phyloP scores from a whole-genome alignment of 2,113 vertebrate species.

The Spea bombifrons region DNA sequence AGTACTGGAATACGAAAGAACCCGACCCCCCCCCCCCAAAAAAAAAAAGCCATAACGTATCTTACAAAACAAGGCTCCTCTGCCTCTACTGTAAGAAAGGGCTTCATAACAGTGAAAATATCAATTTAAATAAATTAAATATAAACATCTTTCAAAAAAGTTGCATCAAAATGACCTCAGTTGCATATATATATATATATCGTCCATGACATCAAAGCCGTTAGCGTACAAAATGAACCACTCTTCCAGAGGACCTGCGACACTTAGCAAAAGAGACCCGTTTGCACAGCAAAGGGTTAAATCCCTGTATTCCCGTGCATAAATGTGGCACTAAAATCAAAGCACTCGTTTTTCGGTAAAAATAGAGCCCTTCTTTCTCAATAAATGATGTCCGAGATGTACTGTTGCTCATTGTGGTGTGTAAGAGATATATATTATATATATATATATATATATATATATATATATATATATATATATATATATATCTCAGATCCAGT shows the following conservation, averaged over 20 bases:
- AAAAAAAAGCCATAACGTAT: not conserved
- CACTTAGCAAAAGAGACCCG: constrained; percentile 12
- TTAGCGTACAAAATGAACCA: constrained; percentile 38
- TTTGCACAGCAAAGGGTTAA: constrained; percentile 43
- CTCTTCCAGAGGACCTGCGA: not conserved
- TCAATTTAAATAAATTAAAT: constrained; percentile 43
- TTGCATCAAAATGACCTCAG: constrained; percentile 13
- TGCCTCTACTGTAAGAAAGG: not conserved
- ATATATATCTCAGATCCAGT: too few species aligned
- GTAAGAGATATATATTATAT: too few species aligned
- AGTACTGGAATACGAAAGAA: not conserved
- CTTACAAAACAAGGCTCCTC: constrained; percentile 12
- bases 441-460: too few species aligned
- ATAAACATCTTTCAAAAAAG: constrained; percentile 38
- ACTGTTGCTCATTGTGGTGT: too few species aligned
- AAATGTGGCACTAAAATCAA: constrained; percentile 16
- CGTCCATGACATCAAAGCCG: constrained; percentile 11
- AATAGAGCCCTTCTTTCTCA: constrained; percentile 26
- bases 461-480: too few species aligned
- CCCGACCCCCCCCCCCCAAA: not conserved
- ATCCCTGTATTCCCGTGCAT: constrained; percentile 19
- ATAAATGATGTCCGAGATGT: not conserved
- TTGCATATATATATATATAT: constrained; percentile 29
- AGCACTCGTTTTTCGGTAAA: constrained; percentile 23
- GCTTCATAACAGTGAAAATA: not conserved